Base-by-base conservation (phyloP, 2,888 invertebrate species). In the Reticulitermes lucifugus region DNA sequence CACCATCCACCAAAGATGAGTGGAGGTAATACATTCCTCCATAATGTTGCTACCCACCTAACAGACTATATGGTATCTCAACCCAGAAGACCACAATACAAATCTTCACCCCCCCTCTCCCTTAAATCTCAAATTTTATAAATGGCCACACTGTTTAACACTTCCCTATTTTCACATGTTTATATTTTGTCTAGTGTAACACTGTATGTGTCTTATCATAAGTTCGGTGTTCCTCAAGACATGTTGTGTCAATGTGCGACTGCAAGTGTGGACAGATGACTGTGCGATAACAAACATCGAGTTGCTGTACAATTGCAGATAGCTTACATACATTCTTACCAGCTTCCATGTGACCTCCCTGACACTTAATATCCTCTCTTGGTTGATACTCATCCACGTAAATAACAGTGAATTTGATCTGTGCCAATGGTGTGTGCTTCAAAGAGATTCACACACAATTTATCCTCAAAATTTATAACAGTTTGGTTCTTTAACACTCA, bases 121-220 rank as follows among this genome's bases (percentile, higher is more conserved):
- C 9, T 46, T 9, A 46, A 46, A 46, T 12, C 46, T 46, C 10
- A 46, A 12, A 46, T 46, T 6, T 46, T 46, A 12, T 46, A 12
- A 12, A 29, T 81, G 65, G 65, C 35, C 43, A 81, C 59, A 35
- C 18, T 81, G 35, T 81, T 70, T 22, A 60, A 79, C 75, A 59
- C 41, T 83, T 84, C 65, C 86, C 60, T 84, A 70, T 86, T 82
- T 84, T 46, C 71, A 86, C 80, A 84, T 84, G 84, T 85, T 84
- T 86, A 85, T 86, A 85, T 86, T 86, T 85, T 86, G 86, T 86
- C 86, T 83, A 84, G 84, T 73, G 83, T 86, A 83, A 85, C 59
- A 85, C 84, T 85, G 82, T 86, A 85, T 85, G 86, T 86, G 86
- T 86, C 86, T 86, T 86, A 86, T 71, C 79, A 86, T 83, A 83